Evolutionary conservation across 2,888 invertebrate genomes (phyloP), one percentile per base, ranked within the genome.

Genomic region (Galerucella calmariensis): DNA sequence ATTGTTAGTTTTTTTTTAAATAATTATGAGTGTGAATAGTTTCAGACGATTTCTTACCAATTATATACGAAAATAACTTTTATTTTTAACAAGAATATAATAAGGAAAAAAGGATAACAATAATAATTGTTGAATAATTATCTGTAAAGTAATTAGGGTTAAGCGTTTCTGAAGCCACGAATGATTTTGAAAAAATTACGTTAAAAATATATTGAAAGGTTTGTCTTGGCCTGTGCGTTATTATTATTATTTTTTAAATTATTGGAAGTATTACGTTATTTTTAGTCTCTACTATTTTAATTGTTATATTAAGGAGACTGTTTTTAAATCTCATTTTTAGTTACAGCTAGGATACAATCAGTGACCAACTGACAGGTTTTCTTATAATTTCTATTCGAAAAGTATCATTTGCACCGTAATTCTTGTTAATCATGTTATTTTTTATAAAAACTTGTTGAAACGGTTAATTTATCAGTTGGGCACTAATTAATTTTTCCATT

Each of bases 301-400:
- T 75, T 66, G 68, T 78, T 75, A 72, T 35, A 44, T 69, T 68
- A 35, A 58, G 56, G 73, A 61, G 67, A 58, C 75, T 61, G 27
- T 66, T 75, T 78, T 75, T 74, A 75, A 77, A 77, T 77, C 77
- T 79, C 75, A 77, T 76, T 35, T 77, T 72, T 72, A 73, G 69
- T 77, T 75, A 67, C 74, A 56, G 69, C 69, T 69, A 67, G 58
- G 12, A 71, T 67, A 44, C 6, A 53, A 62, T 74, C 51, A 41
- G 53, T 67, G n/a, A 61, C 35, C 61, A 61, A 61, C 14, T 61
- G 35, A 27, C 27, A 35, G 8, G 35, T 41, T 41, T 41, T 41
- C 9, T 1, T 8, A 41, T 9, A 41, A 41, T 8, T 8, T 41
- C 9, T 41, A 41, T 41, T 41, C 35, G 35, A 41, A 41, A 41